Base-by-base conservation (phyloP, 2,797 vertebrate species). In the Octomys mimax region DNA sequence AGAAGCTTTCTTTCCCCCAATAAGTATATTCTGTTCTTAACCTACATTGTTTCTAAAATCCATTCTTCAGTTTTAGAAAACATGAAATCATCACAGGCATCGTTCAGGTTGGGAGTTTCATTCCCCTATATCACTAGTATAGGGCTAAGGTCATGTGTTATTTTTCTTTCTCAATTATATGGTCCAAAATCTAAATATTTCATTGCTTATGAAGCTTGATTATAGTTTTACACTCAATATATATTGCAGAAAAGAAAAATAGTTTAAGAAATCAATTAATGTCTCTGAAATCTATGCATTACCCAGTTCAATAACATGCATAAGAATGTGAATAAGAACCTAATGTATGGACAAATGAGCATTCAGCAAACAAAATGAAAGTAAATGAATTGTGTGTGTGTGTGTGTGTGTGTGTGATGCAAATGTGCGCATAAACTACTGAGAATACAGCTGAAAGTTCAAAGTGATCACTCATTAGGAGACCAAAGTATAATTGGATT, bases 281-380 rank as follows among this genome's bases (percentile, higher is more conserved):
- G 1, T 61, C 42, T 80, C 57, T 92, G 59, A 78, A 91, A 89
- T 89, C 46, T 22, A 59, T 70, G 18, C 21, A 54, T 62, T 83
- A 70, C 8, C 6, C 87, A 87, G 9, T 75, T 94, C 36, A 87
- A 94, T 91, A 36, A 42, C 1, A 85, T 89, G n/a, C 54, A 61
- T n/a, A n/a, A 81, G 49, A 80, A 83, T 42, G 91, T 61, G 19
- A 92, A 68, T 64, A 75, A 64, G 95, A 95, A 71, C 70, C 2
- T 33, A 78, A 52, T 16, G 6, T 16, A 71, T 0, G 14, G 68
- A 42, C 66, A 91, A 62, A 84, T 73, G 70, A 88, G 80, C 92
- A 49, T 6, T 86, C 1, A 73, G 42, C 26, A 91, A 82, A 66
- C 36, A 80, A 87, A 68, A 64, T n/a, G 7, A 9, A 86, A 92